phyloP scores from a whole-genome alignment of 2,888 invertebrate genomes.

The Xanthorhoe spadicearia region DNA sequence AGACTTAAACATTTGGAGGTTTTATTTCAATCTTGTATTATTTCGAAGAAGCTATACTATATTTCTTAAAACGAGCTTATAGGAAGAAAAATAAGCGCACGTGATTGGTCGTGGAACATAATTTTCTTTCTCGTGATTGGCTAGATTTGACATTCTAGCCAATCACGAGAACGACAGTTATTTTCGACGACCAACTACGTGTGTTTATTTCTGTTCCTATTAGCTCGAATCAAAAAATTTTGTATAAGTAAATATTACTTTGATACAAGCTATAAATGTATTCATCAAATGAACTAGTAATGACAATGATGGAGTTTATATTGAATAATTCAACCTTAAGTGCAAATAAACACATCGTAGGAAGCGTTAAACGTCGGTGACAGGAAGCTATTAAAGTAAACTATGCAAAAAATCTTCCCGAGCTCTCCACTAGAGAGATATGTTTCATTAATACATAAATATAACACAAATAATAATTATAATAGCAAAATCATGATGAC shows the following conservation, averaged over 20 bases:
- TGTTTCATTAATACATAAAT: conserved; percentile 61
- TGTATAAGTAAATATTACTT: conserved; percentile 40
- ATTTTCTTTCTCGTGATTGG: too few species aligned
- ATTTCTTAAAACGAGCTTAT: too few species aligned
- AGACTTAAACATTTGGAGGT: background rate
- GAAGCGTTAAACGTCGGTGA: conserved; percentile 69
- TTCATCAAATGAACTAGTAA: conserved; percentile 28
- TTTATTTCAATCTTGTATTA: background rate
- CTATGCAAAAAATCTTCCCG: conserved; percentile 75
- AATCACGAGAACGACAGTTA: too few species aligned
- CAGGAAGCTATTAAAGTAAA: conserved; percentile 71
- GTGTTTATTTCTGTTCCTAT: too few species aligned
- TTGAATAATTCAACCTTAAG: conserved; percentile 38
- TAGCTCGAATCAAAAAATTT: too few species aligned
- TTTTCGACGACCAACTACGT: too few species aligned
- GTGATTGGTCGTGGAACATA: too few species aligned
- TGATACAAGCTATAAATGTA: conserved; percentile 43
- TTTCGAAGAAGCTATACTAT: conserved; percentile 48
- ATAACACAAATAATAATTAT: conserved; percentile 47
- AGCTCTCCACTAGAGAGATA: conserved; percentile 84
- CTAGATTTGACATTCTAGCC: too few species aligned
- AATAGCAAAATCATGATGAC: conserved; percentile 60
- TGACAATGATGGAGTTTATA: conserved; percentile 25
- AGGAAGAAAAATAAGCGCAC: too few species aligned
- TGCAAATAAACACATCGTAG: conserved; percentile 59